Base-by-base conservation (phyloP, 23 tunicate genomes). In the Ciona savignyi region DNA sequence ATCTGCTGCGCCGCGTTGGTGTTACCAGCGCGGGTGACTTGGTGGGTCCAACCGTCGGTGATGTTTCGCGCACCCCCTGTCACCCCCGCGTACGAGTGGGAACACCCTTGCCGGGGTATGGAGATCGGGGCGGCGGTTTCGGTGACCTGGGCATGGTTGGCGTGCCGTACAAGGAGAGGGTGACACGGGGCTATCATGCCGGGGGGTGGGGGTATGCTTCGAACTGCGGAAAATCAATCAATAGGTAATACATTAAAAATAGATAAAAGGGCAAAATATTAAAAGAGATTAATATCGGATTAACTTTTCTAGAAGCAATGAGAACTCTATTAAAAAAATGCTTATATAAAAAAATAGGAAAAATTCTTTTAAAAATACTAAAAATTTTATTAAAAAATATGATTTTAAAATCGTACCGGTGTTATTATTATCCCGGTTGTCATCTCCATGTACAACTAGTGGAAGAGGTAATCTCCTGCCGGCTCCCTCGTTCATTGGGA, bases 161-260 rank as follows among this genome's bases (percentile, higher is more conserved):
- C 83, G 33, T 85, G 91, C 15, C 91, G 83, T 2, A 85, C 91
- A 28, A 85, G 62, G 30, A 85, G 75, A 21, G 91, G 91, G 65
- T 85, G 91, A 67, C 89, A 83, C 27, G 77, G 33, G 66, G 89
- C 82, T 3, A 83, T 80, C 1, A 78, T 75, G 62, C 87, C 80
- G 20, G 87, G 87, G 23, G 87, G 87, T 6, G 87, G 87, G 4
- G 87, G 87, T 22, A 82, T 68, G 63, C 74, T 27, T n/a, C 80
- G 87, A 82, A 63, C 85, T 81, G 51, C 23, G 15, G 20, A 34
- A 27, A 63, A 23, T n/a, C n/a, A n/a, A n/a, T n/a, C n/a, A n/a
- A n/a, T n/a, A 49, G 15, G 61, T 1, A 2, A 33, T 27, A 6
- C 4, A 66, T n/a, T n/a, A n/a, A n/a, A n/a, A n/a, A n/a, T n/a